These are phyloP conservation scores for Xenopus laevis DNA, from an alignment of 2,113 vertebrate species.

Conservation along the genomic window DNA sequence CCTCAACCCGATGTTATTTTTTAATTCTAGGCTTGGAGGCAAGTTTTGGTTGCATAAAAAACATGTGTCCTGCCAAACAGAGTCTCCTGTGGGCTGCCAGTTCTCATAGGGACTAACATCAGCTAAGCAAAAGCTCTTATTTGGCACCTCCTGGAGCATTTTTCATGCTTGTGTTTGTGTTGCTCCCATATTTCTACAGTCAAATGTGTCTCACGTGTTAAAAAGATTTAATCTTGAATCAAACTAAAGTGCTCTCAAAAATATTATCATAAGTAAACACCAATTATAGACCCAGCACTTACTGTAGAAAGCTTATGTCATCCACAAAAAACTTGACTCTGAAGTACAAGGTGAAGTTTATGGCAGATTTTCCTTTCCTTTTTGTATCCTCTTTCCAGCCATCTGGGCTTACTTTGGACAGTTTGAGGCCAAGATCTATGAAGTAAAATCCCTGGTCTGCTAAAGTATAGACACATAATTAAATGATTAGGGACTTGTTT, in stretches of 20 bases:
- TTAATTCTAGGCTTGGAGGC: no score
- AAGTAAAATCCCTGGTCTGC: conserved; percentile 94
- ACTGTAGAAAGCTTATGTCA: conserved; percentile 90
- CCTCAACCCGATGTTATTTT: no score
- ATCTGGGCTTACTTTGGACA: conserved; percentile 91
- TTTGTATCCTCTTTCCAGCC: conserved; percentile 94
- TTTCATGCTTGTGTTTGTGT: no score
- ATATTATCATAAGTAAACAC: not conserved
- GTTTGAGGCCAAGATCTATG: conserved; percentile 83
- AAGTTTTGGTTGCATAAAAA: no score
- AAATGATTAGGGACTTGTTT: no score
- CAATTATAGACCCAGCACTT: conserved; percentile 53
- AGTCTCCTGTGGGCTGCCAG: no score
- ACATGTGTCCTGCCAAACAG: no score
- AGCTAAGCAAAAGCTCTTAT: no score
- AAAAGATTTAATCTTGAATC: not conserved
- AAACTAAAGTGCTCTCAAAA: not conserved
- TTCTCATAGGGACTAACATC: no score
- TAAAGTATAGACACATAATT: conserved; percentile 28
- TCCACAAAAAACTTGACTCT: conserved; percentile 95
- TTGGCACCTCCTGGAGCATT: no score
- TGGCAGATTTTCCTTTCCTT: conserved; percentile 76
- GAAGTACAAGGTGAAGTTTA: conserved; percentile 88
- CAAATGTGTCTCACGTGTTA: no score
- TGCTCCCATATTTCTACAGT: no score